These are phyloP conservation scores for human DNA, from an alignment of 2,113 vertebrate species.

Conservation along the genomic window DNA sequence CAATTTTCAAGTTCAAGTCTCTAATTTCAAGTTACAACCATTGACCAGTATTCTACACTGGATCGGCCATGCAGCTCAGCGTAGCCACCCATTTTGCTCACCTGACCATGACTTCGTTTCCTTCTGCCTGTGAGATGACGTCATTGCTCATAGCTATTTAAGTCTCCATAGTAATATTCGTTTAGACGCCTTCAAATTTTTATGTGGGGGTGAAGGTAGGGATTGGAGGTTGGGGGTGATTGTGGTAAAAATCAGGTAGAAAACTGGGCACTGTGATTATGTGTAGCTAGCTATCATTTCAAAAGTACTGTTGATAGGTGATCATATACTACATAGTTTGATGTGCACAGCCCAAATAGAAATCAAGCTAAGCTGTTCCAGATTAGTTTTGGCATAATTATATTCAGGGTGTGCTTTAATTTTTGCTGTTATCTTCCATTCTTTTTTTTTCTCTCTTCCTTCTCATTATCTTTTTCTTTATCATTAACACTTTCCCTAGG, in stretches of 20 bases:
- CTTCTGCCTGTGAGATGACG: background rate
- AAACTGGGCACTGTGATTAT: background rate
- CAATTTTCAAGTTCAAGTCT: background rate
- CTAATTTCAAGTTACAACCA: background rate
- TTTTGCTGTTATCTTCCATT: background rate
- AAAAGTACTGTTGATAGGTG: background rate
- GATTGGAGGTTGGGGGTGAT: fast-evolving
- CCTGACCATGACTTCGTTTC: background rate
- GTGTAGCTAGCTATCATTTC: background rate
- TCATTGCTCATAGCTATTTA: background rate
- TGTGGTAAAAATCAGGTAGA: background rate
- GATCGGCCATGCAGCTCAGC: background rate
- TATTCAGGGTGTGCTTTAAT: background rate
- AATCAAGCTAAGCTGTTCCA: background rate
- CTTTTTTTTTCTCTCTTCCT: background rate
- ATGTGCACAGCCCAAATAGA: background rate
- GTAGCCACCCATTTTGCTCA: background rate
- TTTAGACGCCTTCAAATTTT: background rate
- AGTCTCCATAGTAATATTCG: background rate
- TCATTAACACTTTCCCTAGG: background rate
- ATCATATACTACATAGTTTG: background rate
- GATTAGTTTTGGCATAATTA: background rate
- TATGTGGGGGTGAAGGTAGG: too few relatives aligned
- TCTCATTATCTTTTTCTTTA: background rate
- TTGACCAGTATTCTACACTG: background rate